phyloP scores from a whole-genome alignment of 2,797 vertebrate species.

The Naso thynnoides region DNA sequence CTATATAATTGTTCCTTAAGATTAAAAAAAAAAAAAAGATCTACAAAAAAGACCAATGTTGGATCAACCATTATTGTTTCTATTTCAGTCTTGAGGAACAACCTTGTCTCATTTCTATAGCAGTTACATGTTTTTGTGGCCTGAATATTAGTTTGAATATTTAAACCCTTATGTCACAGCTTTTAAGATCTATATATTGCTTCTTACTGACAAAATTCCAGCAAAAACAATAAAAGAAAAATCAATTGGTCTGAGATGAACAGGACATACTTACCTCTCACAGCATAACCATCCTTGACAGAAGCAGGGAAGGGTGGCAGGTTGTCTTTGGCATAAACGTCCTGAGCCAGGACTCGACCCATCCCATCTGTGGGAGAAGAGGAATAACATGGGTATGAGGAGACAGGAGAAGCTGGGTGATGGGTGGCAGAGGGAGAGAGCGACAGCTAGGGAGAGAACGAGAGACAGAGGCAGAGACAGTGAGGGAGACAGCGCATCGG shows the following conservation, averaged over 20 bases:
- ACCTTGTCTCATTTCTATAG: background rate
- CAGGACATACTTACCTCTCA: constrained; percentile 89
- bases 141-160: background rate
- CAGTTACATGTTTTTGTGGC: background rate
- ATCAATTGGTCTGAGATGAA: no score
- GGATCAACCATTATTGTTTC: background rate
- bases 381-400: constrained; percentile 35
- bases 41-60: background rate
- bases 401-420: constrained; percentile 8
- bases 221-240: background rate
- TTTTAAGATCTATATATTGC: background rate
- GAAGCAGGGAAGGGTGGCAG: constrained; percentile 98
- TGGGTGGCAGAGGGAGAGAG: constrained; percentile 12
- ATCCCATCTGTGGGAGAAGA: constrained; percentile 90
- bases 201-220: background rate
- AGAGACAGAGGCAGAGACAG: constrained; percentile 17
- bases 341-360: constrained; percentile 99
- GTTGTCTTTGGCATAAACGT: constrained; percentile 99
- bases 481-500: constrained; percentile 31
- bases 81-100: background rate
- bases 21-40: background rate
- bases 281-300: constrained; percentile 99
- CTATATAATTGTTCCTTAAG: background rate
- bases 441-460: constrained; percentile 34
- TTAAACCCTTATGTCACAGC: no score